phyloP scores from a whole-genome alignment of 2,113 vertebrate genomes.

The Notechis scutatus region DNA sequence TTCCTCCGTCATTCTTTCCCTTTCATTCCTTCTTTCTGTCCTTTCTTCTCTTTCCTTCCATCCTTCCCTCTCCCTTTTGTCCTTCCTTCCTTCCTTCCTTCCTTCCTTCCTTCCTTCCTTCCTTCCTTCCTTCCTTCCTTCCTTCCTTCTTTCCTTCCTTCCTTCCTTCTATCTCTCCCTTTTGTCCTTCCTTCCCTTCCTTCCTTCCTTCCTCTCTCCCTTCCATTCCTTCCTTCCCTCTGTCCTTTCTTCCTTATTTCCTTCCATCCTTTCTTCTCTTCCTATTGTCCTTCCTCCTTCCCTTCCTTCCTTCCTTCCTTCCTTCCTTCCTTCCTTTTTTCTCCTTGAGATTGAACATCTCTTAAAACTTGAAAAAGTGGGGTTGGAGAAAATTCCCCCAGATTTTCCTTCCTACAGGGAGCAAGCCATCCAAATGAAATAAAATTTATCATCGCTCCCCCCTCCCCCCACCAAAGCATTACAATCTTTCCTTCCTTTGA shows the following conservation, averaged over 20 bases:
- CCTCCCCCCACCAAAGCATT: neutral
- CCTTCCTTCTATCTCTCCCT: neutral
- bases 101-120: constrained; percentile 36
- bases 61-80: neutral
- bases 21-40: no score
- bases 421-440: neutral
- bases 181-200: neutral
- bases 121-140: neutral
- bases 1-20: constrained; percentile 19
- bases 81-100: no score
- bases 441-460: neutral
- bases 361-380: neutral
- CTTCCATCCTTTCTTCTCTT: neutral
- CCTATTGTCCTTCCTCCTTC: neutral
- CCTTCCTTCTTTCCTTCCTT: accelerated
- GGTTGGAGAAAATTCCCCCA: neutral
- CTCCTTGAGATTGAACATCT: neutral
- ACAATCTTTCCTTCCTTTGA: neutral
- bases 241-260: neutral
- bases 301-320: constrained; percentile 46
- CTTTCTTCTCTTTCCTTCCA: no score
- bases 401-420: neutral
- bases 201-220: neutral
- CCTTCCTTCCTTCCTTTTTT: constrained; percentile 37
- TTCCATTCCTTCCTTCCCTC: neutral